Evolutionary conservation across 2,797 vertebrate species (phyloP), one percentile per base, ranked within the genome.

Genomic region (Loris lydekkerianus): DNA sequence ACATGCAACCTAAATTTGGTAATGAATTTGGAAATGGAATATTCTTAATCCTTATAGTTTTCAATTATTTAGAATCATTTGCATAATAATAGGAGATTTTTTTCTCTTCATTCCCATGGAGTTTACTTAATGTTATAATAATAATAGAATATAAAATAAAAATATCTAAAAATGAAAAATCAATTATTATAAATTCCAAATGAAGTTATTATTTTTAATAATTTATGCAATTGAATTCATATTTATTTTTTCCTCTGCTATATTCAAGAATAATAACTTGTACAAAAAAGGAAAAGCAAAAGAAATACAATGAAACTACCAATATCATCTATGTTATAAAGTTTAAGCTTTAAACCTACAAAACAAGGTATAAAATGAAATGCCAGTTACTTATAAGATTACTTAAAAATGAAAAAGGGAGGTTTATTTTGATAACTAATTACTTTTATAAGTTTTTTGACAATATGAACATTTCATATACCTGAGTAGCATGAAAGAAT

Each of bases 41-140:
- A 20, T 60, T 89, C 31, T 49, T 61, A 60, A 25, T 67, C 4
- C 31, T 72, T 91, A 60, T 91, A 85, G 78, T 31, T 72, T 78
- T 70, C 25, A 83, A 27, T 73, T 58, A 87, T 34, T 31, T 83
- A 86, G 70, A 93, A 76, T 86, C n/a, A 80, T 70, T 91, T 49
- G 60, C 11, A 49, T 49, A 49, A 70, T 37, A 88, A 81, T 75
- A 58, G 58, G 13, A 65, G 17, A 46, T 63, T 81, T 89, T 34
- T 92, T 89, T 80, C 37, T 89, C 20, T 78, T 91, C 18, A 27
- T 89, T 58, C 13, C 29, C 31, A 90, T 40, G 13, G 76, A 60
- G 53, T 43, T 82, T 72, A 82, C 23, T 69, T 93, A 85, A 69
- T 69, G 23, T 40, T 86, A 25, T 49, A 80, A 43, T 78, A 58